These are phyloP conservation scores for Octodonta nipae DNA, from an alignment of 2,888 invertebrate genomes.

Conservation along the genomic window DNA sequence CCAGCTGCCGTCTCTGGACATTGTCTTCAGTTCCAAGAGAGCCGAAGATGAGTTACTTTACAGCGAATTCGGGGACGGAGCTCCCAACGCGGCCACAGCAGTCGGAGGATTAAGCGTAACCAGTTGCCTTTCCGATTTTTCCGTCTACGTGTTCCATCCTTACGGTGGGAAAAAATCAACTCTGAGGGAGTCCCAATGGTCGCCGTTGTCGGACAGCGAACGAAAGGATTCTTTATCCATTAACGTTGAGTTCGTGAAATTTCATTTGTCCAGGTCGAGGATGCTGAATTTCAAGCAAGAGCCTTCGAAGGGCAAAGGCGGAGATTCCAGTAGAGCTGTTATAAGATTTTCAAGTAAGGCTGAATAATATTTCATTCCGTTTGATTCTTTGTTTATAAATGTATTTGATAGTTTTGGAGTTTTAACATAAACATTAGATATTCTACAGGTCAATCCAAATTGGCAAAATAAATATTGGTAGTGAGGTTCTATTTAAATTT, in stretches of 20 bases:
- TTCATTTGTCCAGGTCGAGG: constrained; percentile 81
- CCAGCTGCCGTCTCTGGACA: constrained; percentile 89
- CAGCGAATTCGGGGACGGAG: constrained; percentile 42
- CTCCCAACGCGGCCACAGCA: constrained; percentile 47
- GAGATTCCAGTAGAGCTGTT: constrained; percentile 68
- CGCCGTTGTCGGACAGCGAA: constrained; percentile 74
- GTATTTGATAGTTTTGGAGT: no score
- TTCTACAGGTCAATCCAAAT: no score
- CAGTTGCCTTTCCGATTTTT: constrained; percentile 91
- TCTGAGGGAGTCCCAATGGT: constrained; percentile 69
- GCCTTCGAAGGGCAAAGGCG: constrained; percentile 22
- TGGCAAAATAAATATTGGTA: no score
- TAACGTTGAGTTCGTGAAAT: constrained; percentile 93
- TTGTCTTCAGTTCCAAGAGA: constrained; percentile 89
- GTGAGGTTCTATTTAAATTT: no score
- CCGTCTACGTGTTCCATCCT: constrained; percentile 95
- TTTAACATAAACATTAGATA: no score
- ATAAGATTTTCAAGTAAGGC: constrained; percentile 83
- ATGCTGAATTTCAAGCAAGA: constrained; percentile 69
- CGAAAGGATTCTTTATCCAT: constrained; percentile 90
- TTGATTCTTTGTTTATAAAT: no score
- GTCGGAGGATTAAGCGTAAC: constrained; percentile 86
- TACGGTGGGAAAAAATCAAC: constrained; percentile 85
- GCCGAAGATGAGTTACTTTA: constrained; percentile 53
- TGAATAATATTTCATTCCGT: no score